These are phyloP conservation scores for Halictus rubicundus DNA, from an alignment of 1,140 invertebrate species.

Conservation along the genomic window DNA sequence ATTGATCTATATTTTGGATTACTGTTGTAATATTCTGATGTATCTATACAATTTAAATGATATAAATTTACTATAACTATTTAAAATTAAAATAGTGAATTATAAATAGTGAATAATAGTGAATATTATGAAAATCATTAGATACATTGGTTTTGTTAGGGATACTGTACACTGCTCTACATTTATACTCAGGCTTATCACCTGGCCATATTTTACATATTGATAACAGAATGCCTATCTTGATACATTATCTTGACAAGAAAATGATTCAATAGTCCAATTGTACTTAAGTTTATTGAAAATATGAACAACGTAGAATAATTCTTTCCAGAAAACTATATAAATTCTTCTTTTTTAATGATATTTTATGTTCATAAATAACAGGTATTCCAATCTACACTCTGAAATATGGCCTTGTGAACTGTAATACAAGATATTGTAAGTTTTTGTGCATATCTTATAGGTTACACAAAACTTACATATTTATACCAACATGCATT, in stretches of 20 bases:
- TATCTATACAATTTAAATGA: slow-evolving; percentile 48
- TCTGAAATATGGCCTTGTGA: slow-evolving; percentile 57
- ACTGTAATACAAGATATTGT: slow-evolving; percentile 53
- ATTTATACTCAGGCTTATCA: slow-evolving; percentile 32
- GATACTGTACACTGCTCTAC: slow-evolving; percentile 24
- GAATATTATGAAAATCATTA: slow-evolving; percentile 35
- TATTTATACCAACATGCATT: slow-evolving; percentile 58
- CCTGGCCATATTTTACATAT: slow-evolving; percentile 52
- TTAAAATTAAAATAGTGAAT: slow-evolving; percentile 41
- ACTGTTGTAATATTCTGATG: slow-evolving; percentile 48
- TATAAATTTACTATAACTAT: slow-evolving; percentile 14
- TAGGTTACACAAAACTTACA: slow-evolving; percentile 63
- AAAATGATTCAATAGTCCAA: slow-evolving; percentile 14
- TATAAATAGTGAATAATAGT: too few relatives aligned
- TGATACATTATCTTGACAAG: slow-evolving; percentile 5
- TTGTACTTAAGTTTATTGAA: neutral
- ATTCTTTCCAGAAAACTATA: neutral
- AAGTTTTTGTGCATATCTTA: slow-evolving; percentile 64
- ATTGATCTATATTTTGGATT: slow-evolving; percentile 18
- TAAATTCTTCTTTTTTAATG: neutral
- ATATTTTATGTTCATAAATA: neutral
- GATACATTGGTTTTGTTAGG: slow-evolving; percentile 53
- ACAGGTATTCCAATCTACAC: neutral
- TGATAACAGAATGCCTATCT: slow-evolving; percentile 15
- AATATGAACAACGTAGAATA: neutral